Evolutionary conservation across 2,113 vertebrate species (phyloP), one percentile per base, ranked within the genome.

Genomic region (Neolamprologus longior): DNA sequence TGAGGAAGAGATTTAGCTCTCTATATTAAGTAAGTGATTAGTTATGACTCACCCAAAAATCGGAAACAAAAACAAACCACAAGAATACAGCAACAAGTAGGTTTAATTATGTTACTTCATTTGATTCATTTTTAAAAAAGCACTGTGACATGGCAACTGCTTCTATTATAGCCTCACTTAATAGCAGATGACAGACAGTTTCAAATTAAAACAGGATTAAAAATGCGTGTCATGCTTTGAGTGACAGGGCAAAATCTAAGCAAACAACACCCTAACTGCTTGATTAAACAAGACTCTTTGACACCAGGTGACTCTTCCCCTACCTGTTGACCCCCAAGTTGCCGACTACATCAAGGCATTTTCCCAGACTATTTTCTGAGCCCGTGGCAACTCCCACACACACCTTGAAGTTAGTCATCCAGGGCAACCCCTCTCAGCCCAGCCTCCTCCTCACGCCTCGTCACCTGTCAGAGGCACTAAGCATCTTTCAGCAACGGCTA

Each of bases 381-480:
- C 80, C 4, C 3, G 0, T 6, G 81, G 84, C 76, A 84, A 79
- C 91, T 91, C 89, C 85, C 82, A 89, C 91, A 88, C 94, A 92
- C 93, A 93, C 92, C 90, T 94, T 90, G 76, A 91, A 91, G 87
- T 90, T 89, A 91, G 79, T 92, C 82, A 87, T 47, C 68, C 15
- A 45, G 73, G 80, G 86, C 84, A 85, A 85, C 88, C 82, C 79
- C 58, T 17, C 19, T 76, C 82, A 85, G 55, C 71, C 68, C 31
- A 87, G 24, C 78, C 50, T 82, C 24, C 71, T 81, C 24, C 33
- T 9, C 85, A 86, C 66, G n/a, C 13, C 52, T 86, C 88, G 81
- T 94, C 93, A 94, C 90, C 93, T 94, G 93, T 93, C 94, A 93
- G 7, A 31, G 17, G 50, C 90, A 90, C 88, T 93, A 57, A 82